Percentiles rank a stretch among this genome's conserved stretches.
Evolutionary conservation across 2,888 invertebrate genomes (phyloP).

Genomic region (Pomacea canaliculata): DNA sequence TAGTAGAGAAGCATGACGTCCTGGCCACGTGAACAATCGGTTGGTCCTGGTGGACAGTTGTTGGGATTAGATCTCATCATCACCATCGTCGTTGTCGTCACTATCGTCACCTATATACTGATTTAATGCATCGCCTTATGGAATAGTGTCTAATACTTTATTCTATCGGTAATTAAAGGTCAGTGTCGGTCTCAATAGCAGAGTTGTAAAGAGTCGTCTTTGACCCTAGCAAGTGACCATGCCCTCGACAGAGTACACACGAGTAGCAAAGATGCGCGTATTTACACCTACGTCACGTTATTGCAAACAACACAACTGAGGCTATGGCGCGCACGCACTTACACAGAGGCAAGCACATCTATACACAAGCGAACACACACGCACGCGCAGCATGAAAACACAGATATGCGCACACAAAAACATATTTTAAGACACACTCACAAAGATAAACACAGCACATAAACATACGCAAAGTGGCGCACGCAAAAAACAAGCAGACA

Average conservation of each 20-base stretch:
- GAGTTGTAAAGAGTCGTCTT: too few species aligned
- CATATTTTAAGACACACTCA: not conserved
- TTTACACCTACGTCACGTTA: too few species aligned
- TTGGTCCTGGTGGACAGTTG: not conserved
- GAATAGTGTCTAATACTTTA: too few species aligned
- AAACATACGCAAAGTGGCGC: not conserved
- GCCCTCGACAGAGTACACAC: too few species aligned
- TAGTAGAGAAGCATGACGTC: not conserved
- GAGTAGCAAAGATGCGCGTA: too few species aligned
- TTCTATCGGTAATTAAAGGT: too few species aligned
- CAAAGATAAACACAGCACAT: slow-evolving; percentile 1
- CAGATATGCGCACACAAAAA: not conserved
- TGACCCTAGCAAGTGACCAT: too few species aligned
- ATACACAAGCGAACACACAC: not conserved
- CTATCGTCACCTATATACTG: too few species aligned
- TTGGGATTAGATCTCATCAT: not conserved
- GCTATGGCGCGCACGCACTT: too few species aligned
- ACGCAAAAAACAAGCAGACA: slow-evolving; percentile 3
- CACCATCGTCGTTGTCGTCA: not conserved
- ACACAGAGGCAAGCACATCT: not conserved
- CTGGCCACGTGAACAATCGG: not conserved
- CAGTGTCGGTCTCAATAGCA: too few species aligned
- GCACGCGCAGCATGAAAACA: not conserved
- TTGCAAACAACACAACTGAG: too few species aligned
- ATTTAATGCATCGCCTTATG: not conserved